Percentiles rank a stretch among this genome's conserved stretches.
These are phyloP conservation scores for Ditylenchus dipsaci DNA, from an alignment of 1,140 invertebrate species.

Conservation along the genomic window DNA sequence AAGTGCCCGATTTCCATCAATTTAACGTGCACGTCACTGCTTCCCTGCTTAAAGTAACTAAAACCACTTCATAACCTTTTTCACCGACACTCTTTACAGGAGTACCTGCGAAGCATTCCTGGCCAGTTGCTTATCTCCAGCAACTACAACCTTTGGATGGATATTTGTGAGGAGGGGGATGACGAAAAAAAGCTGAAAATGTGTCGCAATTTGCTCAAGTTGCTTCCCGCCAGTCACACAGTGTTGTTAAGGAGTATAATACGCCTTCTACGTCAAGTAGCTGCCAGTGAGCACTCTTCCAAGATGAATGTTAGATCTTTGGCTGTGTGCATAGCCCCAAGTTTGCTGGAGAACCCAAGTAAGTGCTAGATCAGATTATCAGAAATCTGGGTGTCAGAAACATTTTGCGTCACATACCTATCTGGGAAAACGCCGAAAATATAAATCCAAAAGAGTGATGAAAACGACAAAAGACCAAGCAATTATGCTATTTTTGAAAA, in stretches of 20 bases:
- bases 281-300: constrained; percentile 21
- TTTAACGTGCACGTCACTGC: constrained; percentile 44
- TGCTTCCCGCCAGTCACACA: constrained; percentile 40
- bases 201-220: constrained; percentile 32
- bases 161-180: constrained; percentile 22
- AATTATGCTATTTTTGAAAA: too few relatives aligned
- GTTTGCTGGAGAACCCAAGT: constrained; percentile 41
- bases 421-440: too few relatives aligned
- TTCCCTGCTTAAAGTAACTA: constrained; percentile 38
- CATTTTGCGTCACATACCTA: too few relatives aligned
- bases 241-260: constrained; percentile 33
- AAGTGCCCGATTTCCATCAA: constrained; percentile 47
- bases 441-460: too few relatives aligned
- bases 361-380: constrained; percentile 9
- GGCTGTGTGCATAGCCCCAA: constrained; percentile 44
- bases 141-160: constrained; percentile 47
- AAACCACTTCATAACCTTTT: not conserved
- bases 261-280: constrained; percentile 30
- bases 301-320: constrained; percentile 39
- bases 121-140: constrained; percentile 43
- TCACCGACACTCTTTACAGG: constrained; percentile 16
- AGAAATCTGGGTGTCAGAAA: too few relatives aligned
- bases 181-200: constrained; percentile 22
- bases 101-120: constrained; percentile 44
- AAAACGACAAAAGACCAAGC: too few relatives aligned